Percentiles rank a stretch among this genome's conserved stretches.
These are phyloP conservation scores for Spisula subtruncata DNA, from an alignment of 2,888 invertebrate species.

Conservation along the genomic window DNA sequence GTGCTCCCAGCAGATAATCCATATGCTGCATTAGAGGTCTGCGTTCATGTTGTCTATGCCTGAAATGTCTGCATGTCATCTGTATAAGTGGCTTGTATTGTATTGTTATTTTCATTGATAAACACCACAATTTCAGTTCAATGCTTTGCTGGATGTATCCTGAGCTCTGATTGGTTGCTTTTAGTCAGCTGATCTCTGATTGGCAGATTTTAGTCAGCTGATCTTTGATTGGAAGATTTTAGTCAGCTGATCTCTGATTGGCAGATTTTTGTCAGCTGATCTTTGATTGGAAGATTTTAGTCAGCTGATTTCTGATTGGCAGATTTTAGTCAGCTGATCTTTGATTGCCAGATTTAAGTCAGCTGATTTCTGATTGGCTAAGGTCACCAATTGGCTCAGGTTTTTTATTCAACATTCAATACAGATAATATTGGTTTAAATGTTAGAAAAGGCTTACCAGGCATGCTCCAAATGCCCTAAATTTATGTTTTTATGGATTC, in stretches of 20 bases:
- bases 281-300: background rate
- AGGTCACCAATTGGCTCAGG: too few species aligned
- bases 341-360: background rate
- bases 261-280: background rate
- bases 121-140: background rate
- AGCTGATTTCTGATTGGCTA: background rate
- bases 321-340: background rate
- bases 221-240: background rate
- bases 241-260: background rate
- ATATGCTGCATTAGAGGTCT: slow-evolving; percentile 70
- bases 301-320: background rate
- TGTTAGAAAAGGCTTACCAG: too few species aligned
- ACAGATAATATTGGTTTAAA: too few species aligned
- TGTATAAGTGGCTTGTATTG: background rate
- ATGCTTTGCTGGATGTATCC: background rate
- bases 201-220: background rate
- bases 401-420: too few species aligned
- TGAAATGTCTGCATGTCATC: background rate
- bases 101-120: background rate
- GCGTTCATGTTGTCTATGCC: slow-evolving; percentile 30
- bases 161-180: slow-evolving; percentile 3
- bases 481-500: too few species aligned
- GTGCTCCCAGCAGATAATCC: slow-evolving; percentile 69
- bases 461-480: too few species aligned
- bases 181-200: background rate